Conservation (phyloP, 53 echinoderm and acorn worm genomes). For the Mesocentrotus franciscanus region DNA sequence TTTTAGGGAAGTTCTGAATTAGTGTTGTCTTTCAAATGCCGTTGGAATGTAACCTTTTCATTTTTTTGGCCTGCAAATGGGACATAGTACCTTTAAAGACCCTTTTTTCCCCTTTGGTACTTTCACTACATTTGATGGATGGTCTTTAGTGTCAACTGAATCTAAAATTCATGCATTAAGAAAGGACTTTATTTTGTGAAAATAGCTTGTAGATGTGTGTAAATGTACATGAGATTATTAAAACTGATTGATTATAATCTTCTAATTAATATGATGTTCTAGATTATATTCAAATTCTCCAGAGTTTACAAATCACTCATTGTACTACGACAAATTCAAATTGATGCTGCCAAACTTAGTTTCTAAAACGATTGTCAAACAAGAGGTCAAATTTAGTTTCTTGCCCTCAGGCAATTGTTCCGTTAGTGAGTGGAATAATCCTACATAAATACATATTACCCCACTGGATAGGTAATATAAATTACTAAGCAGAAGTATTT, state of each 20-base stretch:
- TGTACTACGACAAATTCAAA: background rate
- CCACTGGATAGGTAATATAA: background rate
- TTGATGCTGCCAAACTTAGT: constrained; percentile 4
- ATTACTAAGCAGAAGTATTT: constrained; percentile 2
- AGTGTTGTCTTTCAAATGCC: too few species aligned
- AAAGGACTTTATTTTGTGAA: background rate
- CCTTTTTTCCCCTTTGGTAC: too few species aligned
- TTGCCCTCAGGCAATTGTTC: constrained; percentile 18
- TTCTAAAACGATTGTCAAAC: constrained; percentile 25
- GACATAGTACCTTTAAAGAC: too few species aligned
- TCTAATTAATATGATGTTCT: background rate
- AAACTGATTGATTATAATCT: background rate
- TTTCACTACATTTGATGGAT: background rate
- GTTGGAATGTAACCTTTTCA: too few species aligned
- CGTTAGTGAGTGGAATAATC: background rate
- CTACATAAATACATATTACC: background rate
- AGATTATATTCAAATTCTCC: background rate
- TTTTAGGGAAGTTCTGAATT: too few species aligned
- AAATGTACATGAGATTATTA: background rate
- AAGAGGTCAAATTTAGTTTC: background rate
- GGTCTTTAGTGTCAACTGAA: background rate
- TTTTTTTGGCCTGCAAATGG: too few species aligned
- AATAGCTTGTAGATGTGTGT: background rate
- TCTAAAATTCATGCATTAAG: background rate
- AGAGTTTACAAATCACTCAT: constrained; percentile 25